Conservation (phyloP, 2,113 vertebrate genomes). For the Aplodontia rufa region DNA sequence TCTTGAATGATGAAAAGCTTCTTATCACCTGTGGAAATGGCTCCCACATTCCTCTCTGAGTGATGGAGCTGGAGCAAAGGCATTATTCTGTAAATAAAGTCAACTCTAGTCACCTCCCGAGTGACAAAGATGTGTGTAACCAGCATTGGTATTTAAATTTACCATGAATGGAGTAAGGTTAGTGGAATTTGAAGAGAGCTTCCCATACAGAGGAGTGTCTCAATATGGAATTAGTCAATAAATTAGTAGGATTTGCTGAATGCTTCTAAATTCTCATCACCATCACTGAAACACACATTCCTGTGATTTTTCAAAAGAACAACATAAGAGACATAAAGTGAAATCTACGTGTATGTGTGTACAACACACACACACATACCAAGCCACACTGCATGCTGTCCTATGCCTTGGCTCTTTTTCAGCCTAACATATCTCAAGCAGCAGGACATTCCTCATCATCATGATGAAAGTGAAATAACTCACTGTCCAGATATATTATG, state of each 20-base stretch:
- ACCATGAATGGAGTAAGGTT: neutral
- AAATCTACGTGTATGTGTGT: neutral
- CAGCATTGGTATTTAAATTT: neutral
- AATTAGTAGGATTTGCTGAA: neutral
- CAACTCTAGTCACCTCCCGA: neutral
- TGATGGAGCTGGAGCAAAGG: neutral
- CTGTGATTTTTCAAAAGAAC: neutral
- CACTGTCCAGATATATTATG: neutral
- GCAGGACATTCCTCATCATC: neutral
- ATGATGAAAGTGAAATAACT: neutral
- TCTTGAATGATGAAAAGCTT: slow-evolving; percentile 7
- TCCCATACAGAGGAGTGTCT: neutral
- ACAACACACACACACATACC: neutral
- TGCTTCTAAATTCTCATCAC: neutral
- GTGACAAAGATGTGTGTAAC: neutral
- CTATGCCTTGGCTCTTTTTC: neutral
- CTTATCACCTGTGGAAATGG: neutral
- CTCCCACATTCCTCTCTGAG: neutral
- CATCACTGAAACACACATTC: neutral
- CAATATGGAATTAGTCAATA: neutral
- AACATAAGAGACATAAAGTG: neutral
- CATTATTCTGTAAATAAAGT: neutral
- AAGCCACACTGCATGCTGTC: neutral
- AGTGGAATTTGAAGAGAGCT: neutral
- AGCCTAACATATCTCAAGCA: neutral